Percentiles rank a stretch among this genome's conserved stretches.
phyloP scores from a whole-genome alignment of 1,140 invertebrate species.

The Schlechtendalia chinensis region DNA sequence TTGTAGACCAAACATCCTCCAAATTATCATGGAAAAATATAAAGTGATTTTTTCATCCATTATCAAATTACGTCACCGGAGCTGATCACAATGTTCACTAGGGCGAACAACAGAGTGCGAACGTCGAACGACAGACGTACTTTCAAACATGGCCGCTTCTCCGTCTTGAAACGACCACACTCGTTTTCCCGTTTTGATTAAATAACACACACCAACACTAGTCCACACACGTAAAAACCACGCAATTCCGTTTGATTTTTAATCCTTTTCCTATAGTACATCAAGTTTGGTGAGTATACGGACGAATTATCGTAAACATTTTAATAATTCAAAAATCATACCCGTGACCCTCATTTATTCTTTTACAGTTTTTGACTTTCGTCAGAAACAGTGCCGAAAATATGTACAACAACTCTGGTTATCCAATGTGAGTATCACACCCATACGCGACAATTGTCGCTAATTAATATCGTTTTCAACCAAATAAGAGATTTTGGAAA shows the following conservation, averaged over 20 bases:
- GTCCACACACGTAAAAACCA: neutral
- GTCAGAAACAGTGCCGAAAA: neutral
- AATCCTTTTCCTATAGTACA: neutral
- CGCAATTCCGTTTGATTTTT: neutral
- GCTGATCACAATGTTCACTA: neutral
- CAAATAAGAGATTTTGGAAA: too few species aligned
- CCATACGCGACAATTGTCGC: too few species aligned
- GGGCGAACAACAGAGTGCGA: constrained; percentile 29
- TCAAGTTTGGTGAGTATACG: constrained; percentile 12
- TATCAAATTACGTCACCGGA: constrained; percentile 32
- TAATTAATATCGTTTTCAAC: too few species aligned
- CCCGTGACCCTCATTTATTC: constrained; percentile 3
- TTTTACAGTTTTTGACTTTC: neutral
- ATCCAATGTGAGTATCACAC: constrained; percentile 38
- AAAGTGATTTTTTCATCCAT: constrained; percentile 33
- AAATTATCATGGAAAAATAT: constrained; percentile 22
- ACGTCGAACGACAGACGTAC: constrained; percentile 25
- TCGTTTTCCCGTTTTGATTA: constrained; percentile 7
- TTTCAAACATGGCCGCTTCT: constrained; percentile 49
- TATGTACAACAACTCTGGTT: constrained; percentile 41
- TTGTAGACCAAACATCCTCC: too few species aligned
- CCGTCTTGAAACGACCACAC: constrained; percentile 35
- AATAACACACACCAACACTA: neutral
- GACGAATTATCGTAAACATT: neutral
- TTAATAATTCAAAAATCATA: neutral